These are phyloP conservation scores for Holcopasites calliopsidis DNA, from an alignment of 1,140 invertebrate genomes.

Conservation along the genomic window DNA sequence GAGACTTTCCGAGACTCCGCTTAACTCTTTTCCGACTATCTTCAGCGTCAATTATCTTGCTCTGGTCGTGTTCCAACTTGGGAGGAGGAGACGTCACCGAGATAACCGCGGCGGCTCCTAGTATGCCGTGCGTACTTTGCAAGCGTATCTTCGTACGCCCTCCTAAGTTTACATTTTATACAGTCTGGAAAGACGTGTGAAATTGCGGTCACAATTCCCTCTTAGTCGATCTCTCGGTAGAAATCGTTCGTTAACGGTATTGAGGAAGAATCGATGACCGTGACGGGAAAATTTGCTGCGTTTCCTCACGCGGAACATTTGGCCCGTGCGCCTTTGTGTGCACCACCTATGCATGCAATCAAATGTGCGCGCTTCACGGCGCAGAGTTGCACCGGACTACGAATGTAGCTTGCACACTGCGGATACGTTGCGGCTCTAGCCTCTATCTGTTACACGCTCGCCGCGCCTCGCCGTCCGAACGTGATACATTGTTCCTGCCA, in stretches of 20 bases:
- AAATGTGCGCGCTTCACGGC: slow-evolving; percentile 33
- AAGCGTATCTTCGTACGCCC: slow-evolving; percentile 10
- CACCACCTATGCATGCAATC: no score
- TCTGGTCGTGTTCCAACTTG: no score
- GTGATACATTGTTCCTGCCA: slow-evolving; percentile 65
- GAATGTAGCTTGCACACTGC: slow-evolving; percentile 69
- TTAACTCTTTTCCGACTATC: no score
- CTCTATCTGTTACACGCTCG: slow-evolving; percentile 41
- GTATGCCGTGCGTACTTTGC: neutral
- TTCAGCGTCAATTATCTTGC: neutral
- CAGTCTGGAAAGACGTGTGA: no score
- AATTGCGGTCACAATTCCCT: no score
- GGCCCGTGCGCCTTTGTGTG: no score
- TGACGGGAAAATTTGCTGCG: no score
- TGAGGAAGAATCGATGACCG: no score
- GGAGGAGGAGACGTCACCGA: neutral
- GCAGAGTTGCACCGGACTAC: slow-evolving; percentile 53
- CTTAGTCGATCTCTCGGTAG: no score
- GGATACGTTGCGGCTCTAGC: slow-evolving; percentile 71
- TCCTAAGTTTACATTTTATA: neutral
- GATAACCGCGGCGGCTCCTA: slow-evolving; percentile 25
- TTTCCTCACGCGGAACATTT: no score
- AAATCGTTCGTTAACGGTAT: no score
- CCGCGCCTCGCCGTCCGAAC: slow-evolving; percentile 41
- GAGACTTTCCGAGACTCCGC: no score